Evolutionary conservation across 2,113 vertebrate genomes (phyloP), one percentile per base, ranked within the genome.

Genomic region (Rhinoderma darwinii): DNA sequence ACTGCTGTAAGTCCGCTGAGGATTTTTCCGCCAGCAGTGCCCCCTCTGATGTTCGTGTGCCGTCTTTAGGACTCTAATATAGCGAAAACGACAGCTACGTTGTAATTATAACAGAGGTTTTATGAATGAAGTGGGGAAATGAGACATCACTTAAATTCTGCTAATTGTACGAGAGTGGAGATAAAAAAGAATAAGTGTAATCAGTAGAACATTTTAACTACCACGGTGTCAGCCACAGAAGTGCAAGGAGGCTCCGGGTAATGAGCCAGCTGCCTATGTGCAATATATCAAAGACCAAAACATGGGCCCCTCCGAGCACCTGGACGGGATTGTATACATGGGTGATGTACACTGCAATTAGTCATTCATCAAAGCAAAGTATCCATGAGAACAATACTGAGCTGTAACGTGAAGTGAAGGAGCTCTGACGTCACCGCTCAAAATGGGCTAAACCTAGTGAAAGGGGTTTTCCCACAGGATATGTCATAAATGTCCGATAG

Each of bases 101-200:
- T 83, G 81, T 70, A 70, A 83, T 83, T 83, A 83, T 25, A 35
- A 35, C 17, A 12, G 41, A 27, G 44, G 44, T 50, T 77, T 77
- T 77, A 77, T 50, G n/a, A 50, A 18, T 50, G 44, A 30, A 30
- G n/a, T 9, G 75, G 75, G 75, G 75, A 51, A 75, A 77, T 18
- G 44, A 77, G 75, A 51, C 75, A 22, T 50, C 75, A 27, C 75
- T 35, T 77, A 77, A 77, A 77, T 77, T 77, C 44, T 77, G 75
- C 75, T 77, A 77, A 77, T 77, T 47, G 47, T 51, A 32, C 43
- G 44, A 77, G 15, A 47, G 27, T 9, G 27, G 75, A 51, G 43
- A 47, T 77, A 77, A 51, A 50, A 18, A 51, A 77, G 47, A 77
- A 51, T 32, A 51, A 77, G 47, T 30, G 75, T 20, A 50, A 20